Evolutionary conservation across 2,888 invertebrate species (phyloP).

Genomic region (Pegoplata infirma): DNA sequence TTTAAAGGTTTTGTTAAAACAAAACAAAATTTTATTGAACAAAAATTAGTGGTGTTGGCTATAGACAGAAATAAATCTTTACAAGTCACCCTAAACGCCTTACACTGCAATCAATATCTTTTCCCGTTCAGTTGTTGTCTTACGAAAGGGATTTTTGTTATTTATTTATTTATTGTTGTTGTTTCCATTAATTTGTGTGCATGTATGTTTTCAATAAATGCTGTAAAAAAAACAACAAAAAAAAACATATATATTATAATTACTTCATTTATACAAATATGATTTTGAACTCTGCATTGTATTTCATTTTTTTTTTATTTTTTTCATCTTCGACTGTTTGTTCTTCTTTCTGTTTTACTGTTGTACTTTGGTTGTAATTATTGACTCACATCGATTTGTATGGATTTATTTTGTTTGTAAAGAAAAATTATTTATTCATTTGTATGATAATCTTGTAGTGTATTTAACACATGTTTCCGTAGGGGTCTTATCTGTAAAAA

Average conservation of each 20-base stretch:
- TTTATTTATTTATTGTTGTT: not conserved
- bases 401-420: constrained; percentile 4
- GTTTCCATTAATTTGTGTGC: constrained; percentile 15
- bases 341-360: not conserved
- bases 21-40: too few relatives aligned
- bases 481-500: constrained; percentile 38
- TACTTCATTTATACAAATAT: constrained; percentile 40
- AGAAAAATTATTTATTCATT: constrained; percentile 7
- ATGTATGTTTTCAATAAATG: constrained; percentile 24
- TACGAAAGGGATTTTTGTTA: not conserved
- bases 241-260: constrained; percentile 33
- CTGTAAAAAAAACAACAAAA: too few relatives aligned
- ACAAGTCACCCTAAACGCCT: not conserved
- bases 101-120: not conserved
- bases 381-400: constrained; percentile 57
- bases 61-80: too few relatives aligned
- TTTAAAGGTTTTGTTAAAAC: too few relatives aligned
- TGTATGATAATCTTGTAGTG: constrained; percentile 34
- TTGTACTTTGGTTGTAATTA: constrained; percentile 54
- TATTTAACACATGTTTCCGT: constrained; percentile 55
- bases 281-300: constrained; percentile 28
- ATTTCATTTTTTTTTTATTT: not conserved
- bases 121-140: not conserved
- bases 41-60: too few relatives aligned
- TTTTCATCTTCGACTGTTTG: not conserved